A percentile compares a stretch with the other conserved stretches of the same genome.
Conservation (phyloP, 1,140 invertebrate species). For the Drosophila teissieri region DNA sequence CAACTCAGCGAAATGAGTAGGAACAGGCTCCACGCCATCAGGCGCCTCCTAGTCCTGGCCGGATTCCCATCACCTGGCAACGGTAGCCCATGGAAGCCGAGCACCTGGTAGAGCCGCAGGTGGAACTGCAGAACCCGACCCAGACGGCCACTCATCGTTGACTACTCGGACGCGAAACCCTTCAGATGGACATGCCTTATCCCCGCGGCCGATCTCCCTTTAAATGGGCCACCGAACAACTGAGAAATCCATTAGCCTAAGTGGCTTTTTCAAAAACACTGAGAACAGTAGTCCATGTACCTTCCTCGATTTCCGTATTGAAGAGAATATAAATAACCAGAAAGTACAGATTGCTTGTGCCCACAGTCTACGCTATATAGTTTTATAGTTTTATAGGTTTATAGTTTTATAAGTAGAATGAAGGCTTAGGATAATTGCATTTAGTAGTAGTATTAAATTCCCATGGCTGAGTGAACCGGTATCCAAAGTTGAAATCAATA, state of each 20-base stretch:
- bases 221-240: neutral
- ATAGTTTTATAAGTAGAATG: neutral
- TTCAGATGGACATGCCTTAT: neutral
- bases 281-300: neutral
- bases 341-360: too few relatives aligned
- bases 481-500: neutral
- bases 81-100: conserved; percentile 60
- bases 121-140: conserved; percentile 59
- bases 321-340: too few relatives aligned
- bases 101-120: conserved; percentile 62
- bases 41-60: neutral
- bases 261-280: neutral
- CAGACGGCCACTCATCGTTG: conserved; percentile 46
- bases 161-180: conserved; percentile 1
- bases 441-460: neutral
- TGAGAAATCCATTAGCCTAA: conserved; percentile 21
- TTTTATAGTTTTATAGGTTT: too few relatives aligned
- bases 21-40: conserved; percentile 40
- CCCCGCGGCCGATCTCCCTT: neutral
- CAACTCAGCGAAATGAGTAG: conserved; percentile 28
- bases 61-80: conserved; percentile 23
- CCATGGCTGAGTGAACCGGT: neutral
- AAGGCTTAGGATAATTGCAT: neutral
- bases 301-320: too few relatives aligned
- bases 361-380: too few relatives aligned